Evolutionary conservation across 2,888 invertebrate species (phyloP).

Genomic region (Autographa pulchrina): DNA sequence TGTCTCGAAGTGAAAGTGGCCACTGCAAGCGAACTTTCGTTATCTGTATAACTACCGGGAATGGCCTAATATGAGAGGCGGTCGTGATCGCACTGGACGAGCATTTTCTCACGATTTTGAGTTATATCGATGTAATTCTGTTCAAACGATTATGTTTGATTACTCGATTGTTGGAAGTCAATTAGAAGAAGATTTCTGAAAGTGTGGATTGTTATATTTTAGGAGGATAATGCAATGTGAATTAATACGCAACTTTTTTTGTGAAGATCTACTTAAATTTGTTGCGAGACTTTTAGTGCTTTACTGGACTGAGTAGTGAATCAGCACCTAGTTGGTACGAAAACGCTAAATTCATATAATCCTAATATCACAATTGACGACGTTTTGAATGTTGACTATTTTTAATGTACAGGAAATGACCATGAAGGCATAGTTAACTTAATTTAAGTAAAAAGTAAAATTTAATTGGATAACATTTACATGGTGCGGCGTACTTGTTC

Average conservation of each 20-base stretch:
- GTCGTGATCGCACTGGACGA: conserved; percentile 60
- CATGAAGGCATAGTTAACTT: conserved; percentile 4
- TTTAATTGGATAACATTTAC: conserved; percentile 15
- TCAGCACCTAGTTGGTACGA: neutral
- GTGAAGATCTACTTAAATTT: neutral
- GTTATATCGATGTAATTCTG: conserved; percentile 24
- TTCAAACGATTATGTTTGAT: conserved; percentile 22
- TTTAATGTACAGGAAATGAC: conserved; percentile 3
- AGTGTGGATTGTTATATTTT: neutral
- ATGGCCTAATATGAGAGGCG: conserved; percentile 65
- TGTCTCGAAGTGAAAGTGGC: conserved; percentile 77
- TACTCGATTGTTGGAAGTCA: conserved; percentile 19
- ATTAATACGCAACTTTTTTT: neutral
- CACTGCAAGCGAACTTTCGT: conserved; percentile 79
- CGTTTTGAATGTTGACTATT: neutral
- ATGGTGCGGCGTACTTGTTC: conserved; percentile 14
- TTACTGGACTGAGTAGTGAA: neutral
- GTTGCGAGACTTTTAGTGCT: neutral
- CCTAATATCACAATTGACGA: no score
- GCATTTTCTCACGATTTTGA: conserved; percentile 56
- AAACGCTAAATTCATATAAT: neutral
- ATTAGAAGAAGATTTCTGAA: conserved; percentile 11
- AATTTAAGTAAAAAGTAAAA: conserved; percentile 8
- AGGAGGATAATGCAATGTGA: neutral
- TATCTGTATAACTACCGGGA: conserved; percentile 69